These are phyloP conservation scores for Rhipidura dahli DNA, from an alignment of 2,113 vertebrate genomes.

Conservation along the genomic window DNA sequence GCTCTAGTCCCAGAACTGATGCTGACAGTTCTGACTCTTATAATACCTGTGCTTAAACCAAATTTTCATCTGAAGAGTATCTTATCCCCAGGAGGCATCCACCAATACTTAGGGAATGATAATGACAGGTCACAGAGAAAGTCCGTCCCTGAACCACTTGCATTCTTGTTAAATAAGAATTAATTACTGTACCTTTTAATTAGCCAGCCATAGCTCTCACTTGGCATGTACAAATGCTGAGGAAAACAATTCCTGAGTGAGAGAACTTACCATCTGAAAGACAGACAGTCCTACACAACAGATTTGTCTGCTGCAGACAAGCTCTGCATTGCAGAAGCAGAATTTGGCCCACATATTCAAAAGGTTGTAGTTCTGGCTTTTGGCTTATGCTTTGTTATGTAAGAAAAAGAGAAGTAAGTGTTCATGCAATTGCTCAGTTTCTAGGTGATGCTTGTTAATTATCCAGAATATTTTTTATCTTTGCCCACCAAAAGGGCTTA, in stretches of 20 bases:
- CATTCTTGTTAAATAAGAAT: not conserved
- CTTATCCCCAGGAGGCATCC: not conserved
- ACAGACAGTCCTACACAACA: not conserved
- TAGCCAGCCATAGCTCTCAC: not conserved
- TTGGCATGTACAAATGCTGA: not conserved
- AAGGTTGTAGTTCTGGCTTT: not conserved
- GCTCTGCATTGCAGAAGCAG: constrained; percentile 49
- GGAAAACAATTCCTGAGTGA: not conserved
- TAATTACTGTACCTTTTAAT: not conserved
- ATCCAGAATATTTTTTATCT: not conserved
- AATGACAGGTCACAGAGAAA: not conserved
- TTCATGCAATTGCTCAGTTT: not conserved
- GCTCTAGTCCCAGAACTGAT: not conserved
- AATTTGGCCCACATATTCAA: not conserved
- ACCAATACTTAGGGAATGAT: not conserved
- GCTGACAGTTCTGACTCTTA: not conserved
- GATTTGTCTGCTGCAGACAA: not conserved
- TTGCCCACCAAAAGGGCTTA: not conserved
- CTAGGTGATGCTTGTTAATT: not conserved
- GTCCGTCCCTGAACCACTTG: not conserved
- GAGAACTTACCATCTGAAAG: not conserved
- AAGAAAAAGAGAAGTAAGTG: not conserved
- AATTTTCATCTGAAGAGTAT: not conserved
- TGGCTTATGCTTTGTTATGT: not conserved
- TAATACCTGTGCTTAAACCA: not conserved